These are phyloP conservation scores for Hyperoplus immaculatus DNA, from an alignment of 2,797 vertebrate species.

Conservation along the genomic window DNA sequence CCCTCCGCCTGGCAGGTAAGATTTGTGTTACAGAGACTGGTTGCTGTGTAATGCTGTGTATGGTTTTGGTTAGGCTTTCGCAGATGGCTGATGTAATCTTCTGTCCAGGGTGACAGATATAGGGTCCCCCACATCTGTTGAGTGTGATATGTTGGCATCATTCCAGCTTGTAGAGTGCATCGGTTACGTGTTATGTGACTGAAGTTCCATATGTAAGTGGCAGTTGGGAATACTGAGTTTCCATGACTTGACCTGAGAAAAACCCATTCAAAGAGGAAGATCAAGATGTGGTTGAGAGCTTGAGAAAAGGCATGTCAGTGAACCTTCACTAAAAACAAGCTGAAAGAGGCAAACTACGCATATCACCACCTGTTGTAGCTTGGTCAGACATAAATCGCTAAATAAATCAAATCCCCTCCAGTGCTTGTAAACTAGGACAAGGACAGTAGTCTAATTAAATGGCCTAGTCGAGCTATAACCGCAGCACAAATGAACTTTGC, in stretches of 20 bases:
- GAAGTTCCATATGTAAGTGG: not conserved
- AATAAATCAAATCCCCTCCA: too few species aligned
- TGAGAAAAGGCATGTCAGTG: not conserved
- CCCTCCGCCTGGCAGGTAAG: conserved; percentile 89
- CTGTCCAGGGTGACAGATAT: not conserved
- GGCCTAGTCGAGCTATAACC: too few species aligned
- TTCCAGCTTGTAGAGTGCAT: not conserved
- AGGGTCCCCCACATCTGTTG: too few species aligned
- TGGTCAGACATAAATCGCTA: too few species aligned
- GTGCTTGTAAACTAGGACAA: too few species aligned
- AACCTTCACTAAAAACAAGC: not conserved
- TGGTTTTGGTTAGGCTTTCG: not conserved
- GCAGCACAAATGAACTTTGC: too few species aligned
- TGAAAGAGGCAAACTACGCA: too few species aligned
- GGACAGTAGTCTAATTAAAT: too few species aligned
- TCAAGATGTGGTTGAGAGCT: not conserved
- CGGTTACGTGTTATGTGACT: not conserved
- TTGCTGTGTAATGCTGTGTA: not conserved
- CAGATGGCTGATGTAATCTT: not conserved
- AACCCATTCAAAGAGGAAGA: not conserved
- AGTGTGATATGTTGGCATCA: not conserved
- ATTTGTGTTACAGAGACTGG: conserved; percentile 4
- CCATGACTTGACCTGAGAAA: not conserved
- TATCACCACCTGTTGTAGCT: too few species aligned
- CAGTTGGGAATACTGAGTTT: not conserved